phyloP scores from a whole-genome alignment of 2,113 vertebrate genomes.

The Tupaia tana region DNA sequence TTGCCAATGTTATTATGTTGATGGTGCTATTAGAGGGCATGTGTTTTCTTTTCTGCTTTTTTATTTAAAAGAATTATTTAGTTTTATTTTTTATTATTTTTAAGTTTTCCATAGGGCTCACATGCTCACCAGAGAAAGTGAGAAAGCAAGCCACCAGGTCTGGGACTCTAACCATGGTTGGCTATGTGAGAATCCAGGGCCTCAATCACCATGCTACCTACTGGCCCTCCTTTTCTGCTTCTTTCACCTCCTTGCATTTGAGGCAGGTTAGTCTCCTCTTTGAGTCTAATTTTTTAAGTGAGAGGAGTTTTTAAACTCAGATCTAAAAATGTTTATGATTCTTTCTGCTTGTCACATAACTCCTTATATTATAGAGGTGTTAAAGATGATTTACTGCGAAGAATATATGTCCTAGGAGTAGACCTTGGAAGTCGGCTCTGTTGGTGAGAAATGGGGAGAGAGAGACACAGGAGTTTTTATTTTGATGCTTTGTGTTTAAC shows the following conservation, averaged over 20 bases:
- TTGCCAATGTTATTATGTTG: not conserved
- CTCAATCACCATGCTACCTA: no score
- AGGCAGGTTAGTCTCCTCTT: not conserved
- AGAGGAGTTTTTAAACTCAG: not conserved
- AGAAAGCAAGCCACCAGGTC: no score
- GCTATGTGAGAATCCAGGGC: no score
- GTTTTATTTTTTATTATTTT: no score
- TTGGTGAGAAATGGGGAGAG: not conserved
- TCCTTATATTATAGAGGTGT: not conserved
- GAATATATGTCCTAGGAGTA: not conserved
- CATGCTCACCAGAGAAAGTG: no score
- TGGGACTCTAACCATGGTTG: no score
- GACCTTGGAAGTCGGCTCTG: not conserved
- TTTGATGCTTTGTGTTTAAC: constrained; percentile 11
- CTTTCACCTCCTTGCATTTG: not conserved
- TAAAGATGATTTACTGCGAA: not conserved
- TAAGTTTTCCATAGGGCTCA: no score
- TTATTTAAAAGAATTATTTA: no score
- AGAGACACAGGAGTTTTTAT: not conserved
- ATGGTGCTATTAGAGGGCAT: not conserved
- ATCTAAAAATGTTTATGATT: not conserved
- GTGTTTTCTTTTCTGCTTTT: not conserved
- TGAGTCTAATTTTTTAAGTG: not conserved
- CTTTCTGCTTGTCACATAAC: not conserved
- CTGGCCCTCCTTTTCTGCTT: not conserved